Conservation (phyloP, 1,140 invertebrate species). For the Papilio helenus region DNA sequence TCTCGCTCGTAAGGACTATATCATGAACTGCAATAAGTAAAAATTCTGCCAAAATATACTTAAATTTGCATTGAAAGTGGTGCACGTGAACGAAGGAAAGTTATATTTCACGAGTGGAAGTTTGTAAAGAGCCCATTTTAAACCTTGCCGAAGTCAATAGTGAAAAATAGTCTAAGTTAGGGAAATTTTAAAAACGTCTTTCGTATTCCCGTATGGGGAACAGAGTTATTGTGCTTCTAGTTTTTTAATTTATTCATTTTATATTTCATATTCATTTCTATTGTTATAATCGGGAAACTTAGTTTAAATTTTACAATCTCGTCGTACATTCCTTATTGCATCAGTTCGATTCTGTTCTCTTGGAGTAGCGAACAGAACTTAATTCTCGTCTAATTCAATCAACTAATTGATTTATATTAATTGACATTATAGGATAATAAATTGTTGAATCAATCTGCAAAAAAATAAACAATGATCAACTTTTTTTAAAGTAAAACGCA, state of each 20-base stretch:
- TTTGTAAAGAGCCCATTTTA: slow-evolving; percentile 23
- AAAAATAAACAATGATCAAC: not conserved
- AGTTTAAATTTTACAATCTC: not conserved
- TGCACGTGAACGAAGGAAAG: slow-evolving; percentile 19
- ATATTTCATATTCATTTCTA: not conserved
- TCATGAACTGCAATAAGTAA: slow-evolving; percentile 1
- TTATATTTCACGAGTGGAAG: slow-evolving; percentile 26
- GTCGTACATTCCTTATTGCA: too few relatives aligned
- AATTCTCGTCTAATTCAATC: too few relatives aligned
- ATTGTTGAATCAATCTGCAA: not conserved
- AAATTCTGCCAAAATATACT: slow-evolving; percentile 20
- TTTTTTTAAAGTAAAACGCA: not conserved
- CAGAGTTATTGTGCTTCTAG: slow-evolving; percentile 1
- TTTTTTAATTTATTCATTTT: slow-evolving; percentile 8
- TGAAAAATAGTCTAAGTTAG: slow-evolving; percentile 26
- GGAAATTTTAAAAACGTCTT: slow-evolving; percentile 19
- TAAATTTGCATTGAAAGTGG: slow-evolving; percentile 25
- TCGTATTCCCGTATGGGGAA: not conserved
- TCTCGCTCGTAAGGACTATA: not conserved
- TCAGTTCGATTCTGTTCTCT: too few relatives aligned
- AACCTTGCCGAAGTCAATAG: slow-evolving; percentile 26
- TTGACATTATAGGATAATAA: not conserved
- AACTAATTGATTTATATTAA: too few relatives aligned
- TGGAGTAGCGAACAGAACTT: too few relatives aligned
- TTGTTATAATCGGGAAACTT: not conserved